phyloP scores from a whole-genome alignment of 2,113 vertebrate genomes.

The Pristiophorus japonicus region DNA sequence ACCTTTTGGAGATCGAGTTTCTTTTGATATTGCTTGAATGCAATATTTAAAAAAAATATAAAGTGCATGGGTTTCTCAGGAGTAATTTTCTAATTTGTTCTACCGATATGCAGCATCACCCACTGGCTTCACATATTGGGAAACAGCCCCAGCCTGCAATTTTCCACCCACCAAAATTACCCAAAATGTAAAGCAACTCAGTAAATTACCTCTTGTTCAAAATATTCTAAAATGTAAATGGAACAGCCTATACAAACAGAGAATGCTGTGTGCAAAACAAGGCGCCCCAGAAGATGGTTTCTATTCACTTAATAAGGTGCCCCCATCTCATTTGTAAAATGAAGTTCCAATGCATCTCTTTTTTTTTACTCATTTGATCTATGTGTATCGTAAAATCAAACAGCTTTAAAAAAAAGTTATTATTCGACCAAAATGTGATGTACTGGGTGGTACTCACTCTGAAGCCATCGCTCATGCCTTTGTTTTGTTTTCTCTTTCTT shows the following conservation, averaged over 20 bases:
- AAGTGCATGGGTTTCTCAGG: background rate
- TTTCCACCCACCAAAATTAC: background rate
- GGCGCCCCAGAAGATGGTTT: background rate
- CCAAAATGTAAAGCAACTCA: background rate
- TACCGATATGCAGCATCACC: background rate
- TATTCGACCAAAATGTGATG: background rate
- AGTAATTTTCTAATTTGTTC: background rate
- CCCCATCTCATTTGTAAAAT: background rate
- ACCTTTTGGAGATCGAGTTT: background rate
- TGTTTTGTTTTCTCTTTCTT: slow-evolving; percentile 89
- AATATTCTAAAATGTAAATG: background rate
- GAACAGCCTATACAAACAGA: background rate
- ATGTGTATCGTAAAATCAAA: background rate
- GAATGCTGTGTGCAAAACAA: background rate
- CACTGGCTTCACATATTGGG: background rate
- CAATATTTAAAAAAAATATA: background rate
- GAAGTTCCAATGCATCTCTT: background rate
- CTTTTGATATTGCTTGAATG: background rate
- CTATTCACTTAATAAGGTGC: background rate
- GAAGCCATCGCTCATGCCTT: slow-evolving; percentile 75
- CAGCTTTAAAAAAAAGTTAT: background rate
- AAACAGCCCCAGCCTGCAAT: background rate
- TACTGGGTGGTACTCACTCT: slow-evolving; percentile 66
- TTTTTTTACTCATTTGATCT: background rate
- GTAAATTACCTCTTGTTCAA: background rate